Evolutionary conservation across 2,888 invertebrate genomes (phyloP).

Genomic region (Chloroclysta siterata): DNA sequence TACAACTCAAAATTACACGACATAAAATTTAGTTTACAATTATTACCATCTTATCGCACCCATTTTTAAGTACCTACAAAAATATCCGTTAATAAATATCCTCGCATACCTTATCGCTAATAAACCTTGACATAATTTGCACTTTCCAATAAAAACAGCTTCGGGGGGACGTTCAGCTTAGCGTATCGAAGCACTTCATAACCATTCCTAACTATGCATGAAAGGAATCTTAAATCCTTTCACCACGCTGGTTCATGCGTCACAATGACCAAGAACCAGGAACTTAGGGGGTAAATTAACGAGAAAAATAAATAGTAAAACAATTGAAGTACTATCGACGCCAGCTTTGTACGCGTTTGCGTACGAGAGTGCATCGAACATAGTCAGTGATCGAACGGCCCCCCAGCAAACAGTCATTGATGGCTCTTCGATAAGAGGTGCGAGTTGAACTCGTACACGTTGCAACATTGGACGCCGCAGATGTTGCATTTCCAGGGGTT

Average conservation of each 20-base stretch:
- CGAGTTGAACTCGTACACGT: constrained; percentile 98
- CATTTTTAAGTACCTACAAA: constrained; percentile 72
- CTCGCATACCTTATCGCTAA: constrained; percentile 70
- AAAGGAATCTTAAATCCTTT: constrained; percentile 12
- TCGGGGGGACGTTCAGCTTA: constrained; percentile 82
- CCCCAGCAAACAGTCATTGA: constrained; percentile 87
- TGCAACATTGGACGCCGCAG: constrained; percentile 97
- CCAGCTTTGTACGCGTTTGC: constrained; percentile 31
- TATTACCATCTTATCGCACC: constrained; percentile 56
- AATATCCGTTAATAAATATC: constrained; percentile 79
- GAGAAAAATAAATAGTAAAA: constrained; percentile 44
- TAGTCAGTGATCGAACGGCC: constrained; percentile 75
- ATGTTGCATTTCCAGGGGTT: constrained; percentile 99
- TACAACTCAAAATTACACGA: constrained; percentile 48
- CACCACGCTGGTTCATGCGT: constrained; percentile 7
- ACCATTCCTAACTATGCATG: constrained; percentile 38
- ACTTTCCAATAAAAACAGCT: constrained; percentile 76
- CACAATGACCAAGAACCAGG: constrained; percentile 4
- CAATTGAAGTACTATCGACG: constrained; percentile 69
- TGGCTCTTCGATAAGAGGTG: constrained; percentile 97
- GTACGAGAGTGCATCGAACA: constrained; percentile 63
- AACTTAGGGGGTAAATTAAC: constrained; percentile 40
- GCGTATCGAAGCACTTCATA: constrained; percentile 78
- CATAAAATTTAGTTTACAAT: constrained; percentile 50
- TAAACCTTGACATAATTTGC: constrained; percentile 79